phyloP scores from a whole-genome alignment of 2,113 vertebrate genomes.

The Stercorarius parasiticus region DNA sequence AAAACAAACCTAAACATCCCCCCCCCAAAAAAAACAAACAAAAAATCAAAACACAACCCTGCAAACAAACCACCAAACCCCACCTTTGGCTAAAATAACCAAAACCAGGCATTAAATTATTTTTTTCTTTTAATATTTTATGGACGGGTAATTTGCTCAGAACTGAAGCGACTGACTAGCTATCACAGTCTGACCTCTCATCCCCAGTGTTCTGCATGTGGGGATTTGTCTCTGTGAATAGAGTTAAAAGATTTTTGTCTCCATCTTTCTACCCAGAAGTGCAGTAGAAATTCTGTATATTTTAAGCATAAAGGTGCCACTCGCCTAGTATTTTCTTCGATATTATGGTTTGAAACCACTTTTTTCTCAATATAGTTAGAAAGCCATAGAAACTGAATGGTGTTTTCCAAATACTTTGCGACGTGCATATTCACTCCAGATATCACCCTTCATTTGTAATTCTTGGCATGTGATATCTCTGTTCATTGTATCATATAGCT shows the following conservation, averaged over 20 bases:
- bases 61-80: accelerated
- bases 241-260: background rate
- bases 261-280: background rate
- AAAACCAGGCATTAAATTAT: background rate
- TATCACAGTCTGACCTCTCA: background rate
- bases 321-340: background rate
- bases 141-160: background rate
- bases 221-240: background rate
- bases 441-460: background rate
- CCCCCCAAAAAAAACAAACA: accelerated
- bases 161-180: background rate
- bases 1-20: background rate
- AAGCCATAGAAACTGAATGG: background rate
- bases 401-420: background rate
- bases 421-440: background rate
- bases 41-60: background rate
- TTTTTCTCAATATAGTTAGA: background rate
- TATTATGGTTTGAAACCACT: background rate
- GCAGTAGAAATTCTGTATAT: background rate
- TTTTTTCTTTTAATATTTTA: background rate
- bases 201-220: accelerated
- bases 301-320: background rate
- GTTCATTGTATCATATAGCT: background rate
- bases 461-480: background rate
- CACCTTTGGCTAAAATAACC: background rate